phyloP scores from a whole-genome alignment of 2,888 invertebrate species.

The Pogonocherus hispidulus region DNA sequence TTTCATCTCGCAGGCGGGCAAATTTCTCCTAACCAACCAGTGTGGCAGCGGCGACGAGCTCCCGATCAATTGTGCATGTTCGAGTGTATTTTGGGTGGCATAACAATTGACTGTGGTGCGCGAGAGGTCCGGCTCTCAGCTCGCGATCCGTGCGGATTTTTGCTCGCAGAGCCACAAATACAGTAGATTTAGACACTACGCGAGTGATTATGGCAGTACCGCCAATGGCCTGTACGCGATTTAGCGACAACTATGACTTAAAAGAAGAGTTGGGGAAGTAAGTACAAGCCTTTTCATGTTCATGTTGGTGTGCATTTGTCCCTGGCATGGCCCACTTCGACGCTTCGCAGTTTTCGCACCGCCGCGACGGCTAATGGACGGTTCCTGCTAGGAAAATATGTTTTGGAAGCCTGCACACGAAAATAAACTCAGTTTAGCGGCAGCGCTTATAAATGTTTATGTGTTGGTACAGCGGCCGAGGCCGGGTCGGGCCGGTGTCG shows the following conservation, averaged over 20 bases:
- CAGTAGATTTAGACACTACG: slow-evolving; percentile 64
- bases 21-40: slow-evolving; percentile 31
- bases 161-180: slow-evolving; percentile 57
- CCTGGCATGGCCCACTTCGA: slow-evolving; percentile 40
- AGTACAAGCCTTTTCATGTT: slow-evolving; percentile 70
- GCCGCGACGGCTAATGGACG: slow-evolving; percentile 52
- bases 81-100: slow-evolving; percentile 58
- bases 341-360: slow-evolving; percentile 9
- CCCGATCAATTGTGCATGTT: slow-evolving; percentile 40
- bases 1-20: slow-evolving; percentile 23
- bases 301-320: slow-evolving; percentile 43
- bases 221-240: slow-evolving; percentile 90
- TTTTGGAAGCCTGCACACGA: slow-evolving; percentile 56
- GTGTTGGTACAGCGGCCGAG: slow-evolving; percentile 39
- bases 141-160: slow-evolving; percentile 44
- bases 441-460: slow-evolving; percentile 41
- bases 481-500: slow-evolving; percentile 35
- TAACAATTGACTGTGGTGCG: slow-evolving; percentile 54
- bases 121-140: slow-evolving; percentile 39
- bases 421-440: slow-evolving; percentile 58
- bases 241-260: slow-evolving; percentile 99
- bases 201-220: slow-evolving; percentile 83
- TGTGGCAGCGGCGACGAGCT: slow-evolving; percentile 31
- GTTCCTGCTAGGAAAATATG: slow-evolving; percentile 55
- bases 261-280: slow-evolving; percentile 99